Base-by-base conservation (phyloP, 2,888 invertebrate genomes). In the Ennomos erosarius region DNA sequence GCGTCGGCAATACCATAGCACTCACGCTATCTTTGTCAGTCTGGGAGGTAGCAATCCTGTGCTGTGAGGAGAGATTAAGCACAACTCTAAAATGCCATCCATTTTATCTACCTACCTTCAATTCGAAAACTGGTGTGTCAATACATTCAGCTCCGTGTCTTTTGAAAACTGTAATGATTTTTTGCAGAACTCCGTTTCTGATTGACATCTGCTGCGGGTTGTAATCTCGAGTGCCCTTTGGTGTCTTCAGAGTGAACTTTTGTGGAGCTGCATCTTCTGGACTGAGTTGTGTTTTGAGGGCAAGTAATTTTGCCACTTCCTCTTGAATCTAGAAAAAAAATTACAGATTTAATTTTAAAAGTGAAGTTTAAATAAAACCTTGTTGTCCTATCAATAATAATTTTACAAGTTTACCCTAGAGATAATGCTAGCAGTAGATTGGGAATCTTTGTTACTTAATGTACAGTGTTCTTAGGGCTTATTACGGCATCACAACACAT, bases 81-180 rank as follows among this genome's bases (percentile, higher is more conserved):
- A 2, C 16, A 16, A 16, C 16, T 16, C 16, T 16, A 16, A 26
- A 5, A 26, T 6, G 26, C 6, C 26, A 26, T 26, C 26, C 26
- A 26, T 6, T 26, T 26, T 26, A 26, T 26, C 26, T 26, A 98
- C 98, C 26, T 26, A 98, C 98, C 94, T 98, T 99, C 11, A 99
- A 90, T 88, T 99, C 99, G 93, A 99, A 99, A 12, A 99, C 97
- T 43, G 99, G 99, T 26, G 99, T 99, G 79, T 99, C 99, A 79
- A 99, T 99, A 13, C 98, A 98, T 81, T 98, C 98, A 12, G 99
- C 99, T 39, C 99, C 99, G 79, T 99, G 99, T 67, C 96, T 96
- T 83, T 99, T 98, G 83, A 99, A 99, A 55, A 98, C 96, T 5
- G 94, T 86, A 16, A 97, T 94, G 65, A 99, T 97, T 86, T 97